phyloP scores from a whole-genome alignment of 1,140 invertebrate genomes.

The Stenopsyche tienmushanensis region DNA sequence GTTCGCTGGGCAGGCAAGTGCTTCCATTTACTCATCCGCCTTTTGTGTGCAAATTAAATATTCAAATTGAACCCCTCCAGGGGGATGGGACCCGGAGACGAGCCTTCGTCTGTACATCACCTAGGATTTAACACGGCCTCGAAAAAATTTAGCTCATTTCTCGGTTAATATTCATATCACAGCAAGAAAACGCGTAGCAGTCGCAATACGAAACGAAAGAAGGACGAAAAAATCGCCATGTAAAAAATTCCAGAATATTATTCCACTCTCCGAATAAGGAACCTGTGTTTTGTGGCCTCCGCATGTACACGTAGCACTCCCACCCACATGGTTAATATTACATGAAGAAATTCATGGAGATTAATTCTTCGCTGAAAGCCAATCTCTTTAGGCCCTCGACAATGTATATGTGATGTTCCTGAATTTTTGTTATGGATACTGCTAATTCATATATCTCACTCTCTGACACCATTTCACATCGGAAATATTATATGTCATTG shows the following conservation, averaged over 20 bases:
- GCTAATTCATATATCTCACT: too few species aligned
- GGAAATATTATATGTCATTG: too few species aligned
- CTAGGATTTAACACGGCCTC: constrained; percentile 7
- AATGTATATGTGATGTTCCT: too few species aligned
- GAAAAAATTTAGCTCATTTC: constrained; percentile 2
- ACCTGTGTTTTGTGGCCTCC: not conserved
- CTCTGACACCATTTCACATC: too few species aligned
- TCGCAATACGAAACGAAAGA: not conserved
- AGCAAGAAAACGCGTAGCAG: not conserved
- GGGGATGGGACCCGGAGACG: not conserved
- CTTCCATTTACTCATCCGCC: not conserved
- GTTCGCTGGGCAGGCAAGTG: not conserved
- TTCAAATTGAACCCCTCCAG: constrained; percentile 10
- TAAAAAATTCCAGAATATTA: not conserved
- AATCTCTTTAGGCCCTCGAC: too few species aligned
- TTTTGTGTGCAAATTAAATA: constrained; percentile 9
- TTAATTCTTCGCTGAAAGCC: too few species aligned
- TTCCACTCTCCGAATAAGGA: not conserved
- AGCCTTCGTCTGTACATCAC: not conserved
- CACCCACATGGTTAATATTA: too few species aligned
- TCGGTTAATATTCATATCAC: not conserved
- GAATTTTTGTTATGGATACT: too few species aligned
- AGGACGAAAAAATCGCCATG: too few species aligned
- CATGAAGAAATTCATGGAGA: too few species aligned
- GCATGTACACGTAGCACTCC: not conserved